These are phyloP conservation scores for Aurelia sp. DNA, from an alignment of 30 jellyfish, hydroid and myxozoan genomes.

Conservation along the genomic window DNA sequence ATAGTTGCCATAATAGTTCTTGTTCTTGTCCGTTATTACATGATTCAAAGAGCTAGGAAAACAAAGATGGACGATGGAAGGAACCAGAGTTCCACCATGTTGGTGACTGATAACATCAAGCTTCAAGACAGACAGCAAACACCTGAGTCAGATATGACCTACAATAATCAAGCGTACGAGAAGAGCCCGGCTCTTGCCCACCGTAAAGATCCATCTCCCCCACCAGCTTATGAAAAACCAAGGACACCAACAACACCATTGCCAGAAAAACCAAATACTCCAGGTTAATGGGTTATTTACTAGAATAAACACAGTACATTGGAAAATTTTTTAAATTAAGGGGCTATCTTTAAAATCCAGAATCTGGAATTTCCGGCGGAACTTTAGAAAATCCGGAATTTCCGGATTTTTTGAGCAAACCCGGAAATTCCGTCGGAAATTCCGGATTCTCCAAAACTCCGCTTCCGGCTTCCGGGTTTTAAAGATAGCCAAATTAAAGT, in stretches of 20 bases:
- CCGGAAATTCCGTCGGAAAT: too few relatives aligned
- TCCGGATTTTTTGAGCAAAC: too few relatives aligned
- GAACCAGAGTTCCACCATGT: neutral
- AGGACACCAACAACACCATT: too few relatives aligned
- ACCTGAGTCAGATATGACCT: neutral
- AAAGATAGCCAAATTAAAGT: too few relatives aligned
- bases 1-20: neutral
- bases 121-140: conserved; percentile 21
- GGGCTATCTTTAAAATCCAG: too few relatives aligned
- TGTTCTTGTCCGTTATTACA: neutral
- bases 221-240: neutral
- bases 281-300: neutral
- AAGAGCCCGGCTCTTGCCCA: neutral
- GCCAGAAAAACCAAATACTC: too few relatives aligned
- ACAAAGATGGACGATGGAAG: neutral
- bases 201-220: neutral
- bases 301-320: neutral
- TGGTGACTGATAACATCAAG: conserved; percentile 17
- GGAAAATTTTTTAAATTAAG: too few relatives aligned
- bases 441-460: too few relatives aligned
- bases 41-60: conserved; percentile 6
- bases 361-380: too few relatives aligned
- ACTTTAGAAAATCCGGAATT: too few relatives aligned
- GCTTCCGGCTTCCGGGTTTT: too few relatives aligned
- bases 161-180: too few relatives aligned